Evolutionary conservation across 2,888 invertebrate genomes (phyloP).

Genomic region (Drosophila meridiana): DNA sequence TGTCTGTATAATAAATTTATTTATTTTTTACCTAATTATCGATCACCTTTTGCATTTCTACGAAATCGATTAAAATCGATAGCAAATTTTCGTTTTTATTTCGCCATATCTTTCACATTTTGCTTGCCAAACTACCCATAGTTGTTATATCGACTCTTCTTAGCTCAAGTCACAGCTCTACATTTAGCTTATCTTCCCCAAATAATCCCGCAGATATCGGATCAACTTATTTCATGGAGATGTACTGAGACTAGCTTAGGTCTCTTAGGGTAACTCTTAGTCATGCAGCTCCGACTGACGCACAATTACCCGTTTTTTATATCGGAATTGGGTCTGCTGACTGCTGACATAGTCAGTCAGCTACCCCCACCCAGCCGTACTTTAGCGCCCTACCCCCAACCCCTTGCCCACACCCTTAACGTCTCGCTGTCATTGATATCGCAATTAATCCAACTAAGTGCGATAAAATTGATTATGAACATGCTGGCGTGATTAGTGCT

Average conservation of each 20-base stretch:
- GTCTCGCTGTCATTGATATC: slow-evolving; percentile 67
- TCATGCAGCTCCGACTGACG: background rate
- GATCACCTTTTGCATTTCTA: background rate
- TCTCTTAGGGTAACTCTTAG: slow-evolving; percentile 1
- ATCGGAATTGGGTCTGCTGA: slow-evolving; percentile 33
- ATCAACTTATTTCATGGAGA: no score
- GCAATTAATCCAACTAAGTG: slow-evolving; percentile 81
- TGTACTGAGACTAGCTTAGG: no score
- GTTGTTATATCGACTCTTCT: background rate
- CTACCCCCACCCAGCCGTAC: background rate
- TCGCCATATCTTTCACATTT: background rate
- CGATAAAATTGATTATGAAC: slow-evolving; percentile 82
- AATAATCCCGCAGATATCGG: background rate
- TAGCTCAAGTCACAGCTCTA: background rate
- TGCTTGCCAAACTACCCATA: background rate
- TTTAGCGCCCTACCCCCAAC: slow-evolving; percentile 8
- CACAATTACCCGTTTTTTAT: slow-evolving; percentile 16
- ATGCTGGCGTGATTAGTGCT: slow-evolving; percentile 80
- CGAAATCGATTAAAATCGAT: slow-evolving; percentile 3
- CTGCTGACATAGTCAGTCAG: slow-evolving; percentile 3
- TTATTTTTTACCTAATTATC: background rate
- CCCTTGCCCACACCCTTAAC: slow-evolving; percentile 5
- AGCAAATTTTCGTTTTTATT: background rate
- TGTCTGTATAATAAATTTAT: background rate
- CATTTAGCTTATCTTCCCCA: background rate